A percentile compares a stretch with the other conserved stretches of the same genome.
phyloP scores from a whole-genome alignment of 2,797 vertebrate species.

The Hydrocynus forskahlii region DNA sequence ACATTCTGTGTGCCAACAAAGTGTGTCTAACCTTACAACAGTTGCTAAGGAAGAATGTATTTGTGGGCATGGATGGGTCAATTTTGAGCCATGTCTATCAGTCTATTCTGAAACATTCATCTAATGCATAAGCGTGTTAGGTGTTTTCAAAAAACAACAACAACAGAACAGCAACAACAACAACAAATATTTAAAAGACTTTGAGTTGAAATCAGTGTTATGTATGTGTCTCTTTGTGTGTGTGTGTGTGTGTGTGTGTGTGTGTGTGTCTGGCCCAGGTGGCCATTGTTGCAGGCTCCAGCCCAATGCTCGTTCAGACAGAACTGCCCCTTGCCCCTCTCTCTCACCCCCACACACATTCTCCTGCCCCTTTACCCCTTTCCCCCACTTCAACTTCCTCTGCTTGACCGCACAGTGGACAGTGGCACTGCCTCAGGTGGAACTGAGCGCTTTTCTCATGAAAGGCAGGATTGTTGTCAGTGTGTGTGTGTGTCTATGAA shows the following conservation, averaged over 20 bases:
- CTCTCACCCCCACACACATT: constrained; percentile 21
- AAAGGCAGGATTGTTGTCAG: constrained; percentile 73
- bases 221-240: constrained; percentile 48
- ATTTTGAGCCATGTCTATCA: too few relatives aligned
- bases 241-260: constrained; percentile 29
- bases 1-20: too few relatives aligned
- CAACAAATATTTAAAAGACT: too few relatives aligned
- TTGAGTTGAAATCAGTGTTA: neutral
- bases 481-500: constrained; percentile 52
- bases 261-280: constrained; percentile 30
- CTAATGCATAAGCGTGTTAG: too few relatives aligned
- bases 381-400: constrained; percentile 30
- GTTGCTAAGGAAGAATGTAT: too few relatives aligned
- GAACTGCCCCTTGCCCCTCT: constrained; percentile 38
- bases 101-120: too few relatives aligned
- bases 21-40: too few relatives aligned
- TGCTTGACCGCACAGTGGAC: constrained; percentile 67
- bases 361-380: constrained; percentile 21
- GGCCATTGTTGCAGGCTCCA: constrained; percentile 24
- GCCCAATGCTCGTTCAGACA: constrained; percentile 21
- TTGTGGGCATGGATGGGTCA: too few relatives aligned
- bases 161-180: too few relatives aligned
- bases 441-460: constrained; percentile 49
- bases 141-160: too few relatives aligned
- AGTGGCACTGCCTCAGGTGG: constrained; percentile 50